Conservation (phyloP, 2,888 invertebrate genomes). For the Lysandra bellargus region DNA sequence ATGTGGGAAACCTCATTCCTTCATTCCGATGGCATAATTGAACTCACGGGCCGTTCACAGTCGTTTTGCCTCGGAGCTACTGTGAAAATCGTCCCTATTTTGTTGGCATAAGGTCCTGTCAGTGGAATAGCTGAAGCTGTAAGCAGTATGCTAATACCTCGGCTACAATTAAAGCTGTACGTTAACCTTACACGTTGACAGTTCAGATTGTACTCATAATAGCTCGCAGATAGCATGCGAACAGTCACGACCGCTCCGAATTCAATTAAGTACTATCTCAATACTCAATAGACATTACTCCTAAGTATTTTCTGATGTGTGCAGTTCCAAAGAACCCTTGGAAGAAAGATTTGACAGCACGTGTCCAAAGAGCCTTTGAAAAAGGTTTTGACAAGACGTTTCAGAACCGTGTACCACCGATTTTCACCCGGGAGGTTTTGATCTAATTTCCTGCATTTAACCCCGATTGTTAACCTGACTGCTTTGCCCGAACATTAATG, state of each 20-base stretch:
- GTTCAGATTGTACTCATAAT: slow-evolving; percentile 41
- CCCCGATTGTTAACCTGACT: too few relatives aligned
- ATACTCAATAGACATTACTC: not conserved
- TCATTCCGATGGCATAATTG: slow-evolving; percentile 5
- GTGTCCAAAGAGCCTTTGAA: not conserved
- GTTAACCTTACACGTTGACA: slow-evolving; percentile 39
- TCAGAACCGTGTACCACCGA: not conserved
- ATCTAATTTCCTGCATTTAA: too few relatives aligned
- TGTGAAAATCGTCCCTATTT: not conserved
- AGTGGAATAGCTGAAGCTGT: not conserved
- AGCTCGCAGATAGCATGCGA: slow-evolving; percentile 35
- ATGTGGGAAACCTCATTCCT: slow-evolving; percentile 4
- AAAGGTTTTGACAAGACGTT: not conserved
- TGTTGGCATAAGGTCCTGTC: not conserved
- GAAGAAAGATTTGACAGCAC: not conserved
- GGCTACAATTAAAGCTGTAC: slow-evolving; percentile 33
- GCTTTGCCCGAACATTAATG: too few relatives aligned
- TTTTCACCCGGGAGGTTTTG: too few relatives aligned
- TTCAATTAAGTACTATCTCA: slow-evolving; percentile 25
- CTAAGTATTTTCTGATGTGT: not conserved
- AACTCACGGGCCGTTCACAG: not conserved
- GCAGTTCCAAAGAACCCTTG: not conserved
- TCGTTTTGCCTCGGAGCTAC: not conserved
- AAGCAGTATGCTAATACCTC: slow-evolving; percentile 4
- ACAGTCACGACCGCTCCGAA: slow-evolving; percentile 31